Percentiles rank a stretch among this genome's conserved stretches.
Conservation (phyloP, 2,113 vertebrate genomes). For the Ptychochromis oligacanthus region DNA sequence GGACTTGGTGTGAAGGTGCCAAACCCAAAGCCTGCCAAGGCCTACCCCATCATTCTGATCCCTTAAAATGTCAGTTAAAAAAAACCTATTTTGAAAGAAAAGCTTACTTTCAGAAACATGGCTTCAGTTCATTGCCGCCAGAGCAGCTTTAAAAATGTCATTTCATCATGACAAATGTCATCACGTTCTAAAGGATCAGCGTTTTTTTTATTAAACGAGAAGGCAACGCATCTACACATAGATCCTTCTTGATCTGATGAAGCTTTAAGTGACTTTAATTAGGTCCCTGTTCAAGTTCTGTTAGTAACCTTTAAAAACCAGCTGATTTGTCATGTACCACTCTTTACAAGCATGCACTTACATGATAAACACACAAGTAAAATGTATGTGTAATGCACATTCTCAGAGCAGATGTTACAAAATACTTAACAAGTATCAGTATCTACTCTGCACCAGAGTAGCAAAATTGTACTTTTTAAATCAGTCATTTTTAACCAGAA, state of each 20-base stretch:
- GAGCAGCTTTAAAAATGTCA: conserved; percentile 61
- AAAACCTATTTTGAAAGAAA: conserved; percentile 39
- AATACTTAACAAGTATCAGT: not conserved
- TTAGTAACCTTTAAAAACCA: conserved; percentile 59
- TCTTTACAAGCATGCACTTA: not conserved
- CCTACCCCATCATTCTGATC: not conserved
- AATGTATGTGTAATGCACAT: not conserved
- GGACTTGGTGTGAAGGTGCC: not conserved
- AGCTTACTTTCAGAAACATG: conserved; percentile 35
- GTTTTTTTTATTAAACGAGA: conserved; percentile 12
- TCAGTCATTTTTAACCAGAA: too few species aligned
- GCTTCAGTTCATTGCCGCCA: conserved; percentile 17
- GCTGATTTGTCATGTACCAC: conserved; percentile 19
- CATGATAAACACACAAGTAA: conserved; percentile 8
- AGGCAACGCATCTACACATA: not conserved
- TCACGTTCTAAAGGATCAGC: conserved; percentile 21
- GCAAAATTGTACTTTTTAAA: too few species aligned
- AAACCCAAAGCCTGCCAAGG: not conserved
- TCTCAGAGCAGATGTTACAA: not conserved
- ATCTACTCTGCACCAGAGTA: not conserved
- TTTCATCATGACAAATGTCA: conserved; percentile 53
- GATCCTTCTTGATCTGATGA: conserved; percentile 28
- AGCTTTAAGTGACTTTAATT: conserved; percentile 32
- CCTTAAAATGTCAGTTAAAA: conserved; percentile 53
- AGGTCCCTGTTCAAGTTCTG: conserved; percentile 5